Conservation (phyloP, 2,888 invertebrate genomes). For the Stenchaetothrips biformis region DNA sequence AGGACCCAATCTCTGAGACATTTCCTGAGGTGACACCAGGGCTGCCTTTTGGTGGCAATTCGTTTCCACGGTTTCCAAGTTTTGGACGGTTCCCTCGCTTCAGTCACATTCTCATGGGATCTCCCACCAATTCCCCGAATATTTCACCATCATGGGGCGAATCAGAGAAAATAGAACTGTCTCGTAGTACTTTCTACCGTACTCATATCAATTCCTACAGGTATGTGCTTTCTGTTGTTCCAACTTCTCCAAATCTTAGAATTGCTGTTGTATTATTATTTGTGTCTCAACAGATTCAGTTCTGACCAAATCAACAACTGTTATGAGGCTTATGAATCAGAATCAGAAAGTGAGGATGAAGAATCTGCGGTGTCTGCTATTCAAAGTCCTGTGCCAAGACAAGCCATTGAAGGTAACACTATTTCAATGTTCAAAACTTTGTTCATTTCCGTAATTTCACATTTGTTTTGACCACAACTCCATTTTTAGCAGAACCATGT, state of each 20-base stretch:
- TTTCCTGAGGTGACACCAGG: neutral
- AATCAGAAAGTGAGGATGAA: constrained; percentile 51
- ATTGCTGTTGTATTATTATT: too few species aligned
- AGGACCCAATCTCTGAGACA: neutral
- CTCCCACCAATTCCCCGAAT: neutral
- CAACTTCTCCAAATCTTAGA: neutral
- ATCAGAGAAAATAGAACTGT: neutral
- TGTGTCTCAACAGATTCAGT: constrained; percentile 27
- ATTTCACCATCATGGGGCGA: neutral
- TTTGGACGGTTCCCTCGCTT: neutral
- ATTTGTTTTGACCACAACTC: neutral
- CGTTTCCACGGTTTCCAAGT: neutral
- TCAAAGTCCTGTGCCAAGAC: constrained; percentile 32
- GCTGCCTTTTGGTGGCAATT: neutral
- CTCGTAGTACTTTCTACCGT: neutral
- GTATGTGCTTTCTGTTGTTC: neutral
- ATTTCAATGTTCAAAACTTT: neutral
- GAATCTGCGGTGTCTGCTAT: constrained; percentile 36
- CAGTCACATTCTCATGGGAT: neutral
- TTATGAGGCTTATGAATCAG: constrained; percentile 46
- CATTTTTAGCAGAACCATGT: constrained; percentile 34
- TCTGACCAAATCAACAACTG: constrained; percentile 33
- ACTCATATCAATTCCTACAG: constrained; percentile 10
- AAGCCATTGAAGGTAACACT: constrained; percentile 33
- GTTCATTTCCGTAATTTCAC: neutral